These are phyloP conservation scores for Argyresthia albistria DNA, from an alignment of 2,888 invertebrate genomes.

Conservation along the genomic window DNA sequence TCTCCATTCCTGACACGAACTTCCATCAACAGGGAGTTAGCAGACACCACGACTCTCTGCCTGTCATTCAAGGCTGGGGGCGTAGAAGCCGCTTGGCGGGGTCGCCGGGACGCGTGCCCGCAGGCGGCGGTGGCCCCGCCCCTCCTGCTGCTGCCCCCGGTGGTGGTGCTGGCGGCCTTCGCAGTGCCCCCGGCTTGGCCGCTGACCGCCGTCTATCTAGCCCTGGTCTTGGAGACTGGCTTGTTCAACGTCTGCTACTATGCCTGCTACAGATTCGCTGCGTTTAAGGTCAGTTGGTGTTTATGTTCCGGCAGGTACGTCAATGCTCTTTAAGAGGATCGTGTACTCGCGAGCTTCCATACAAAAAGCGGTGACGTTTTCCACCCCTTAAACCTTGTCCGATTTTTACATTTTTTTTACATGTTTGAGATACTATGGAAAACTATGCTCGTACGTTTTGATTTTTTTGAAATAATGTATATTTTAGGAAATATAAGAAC, in stretches of 20 bases:
- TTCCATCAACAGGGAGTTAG: slow-evolving; percentile 43
- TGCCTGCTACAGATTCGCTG: slow-evolving; percentile 38
- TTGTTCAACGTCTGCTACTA: slow-evolving; percentile 46
- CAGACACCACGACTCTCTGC: slow-evolving; percentile 50
- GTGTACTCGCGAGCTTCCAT: no score
- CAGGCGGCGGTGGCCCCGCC: slow-evolving; percentile 47
- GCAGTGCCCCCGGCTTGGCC: slow-evolving; percentile 44
- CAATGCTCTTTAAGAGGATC: no score
- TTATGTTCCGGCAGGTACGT: not conserved
- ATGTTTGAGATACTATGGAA: no score
- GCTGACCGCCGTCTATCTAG: slow-evolving; percentile 43
- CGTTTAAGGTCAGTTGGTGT: slow-evolving; percentile 34
- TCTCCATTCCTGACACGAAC: no score
- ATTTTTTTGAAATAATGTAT: no score
- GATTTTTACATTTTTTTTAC: no score
- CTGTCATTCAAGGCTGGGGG: slow-evolving; percentile 46
- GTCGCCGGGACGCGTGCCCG: slow-evolving; percentile 45
- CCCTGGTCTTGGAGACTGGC: slow-evolving; percentile 43
- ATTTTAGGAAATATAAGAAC: no score
- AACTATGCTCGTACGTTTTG: no score
- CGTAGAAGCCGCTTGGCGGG: slow-evolving; percentile 40
- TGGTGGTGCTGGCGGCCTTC: slow-evolving; percentile 42
- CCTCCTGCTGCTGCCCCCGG: slow-evolving; percentile 54
- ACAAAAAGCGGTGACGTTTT: no score
- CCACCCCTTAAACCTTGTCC: no score